Evolutionary conservation across 2,113 vertebrate genomes (phyloP).

Genomic region (Rhinolophus sinicus): DNA sequence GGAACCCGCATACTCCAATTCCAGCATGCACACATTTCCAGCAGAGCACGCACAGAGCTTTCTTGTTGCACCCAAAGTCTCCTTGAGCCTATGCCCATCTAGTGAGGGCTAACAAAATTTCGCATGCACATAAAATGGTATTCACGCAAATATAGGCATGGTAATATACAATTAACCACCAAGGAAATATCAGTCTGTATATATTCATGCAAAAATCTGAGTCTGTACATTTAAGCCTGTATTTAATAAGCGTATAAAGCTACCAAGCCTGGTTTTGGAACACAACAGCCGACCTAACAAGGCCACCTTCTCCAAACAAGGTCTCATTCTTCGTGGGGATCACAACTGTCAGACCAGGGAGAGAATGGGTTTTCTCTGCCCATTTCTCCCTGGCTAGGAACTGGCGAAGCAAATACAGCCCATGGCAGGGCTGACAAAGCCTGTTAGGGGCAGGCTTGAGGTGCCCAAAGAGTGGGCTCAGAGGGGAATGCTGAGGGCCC

Average conservation of each 20-base stretch:
- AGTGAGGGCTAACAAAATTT: constrained; percentile 68
- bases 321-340: constrained; percentile 60
- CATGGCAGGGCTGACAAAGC: constrained; percentile 39
- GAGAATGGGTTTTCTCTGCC: constrained; percentile 55
- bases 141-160: constrained; percentile 58
- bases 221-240: constrained; percentile 51
- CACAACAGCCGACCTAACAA: constrained; percentile 67
- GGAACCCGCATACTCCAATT: constrained; percentile 48
- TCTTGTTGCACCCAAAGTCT: not conserved
- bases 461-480: constrained; percentile 30
- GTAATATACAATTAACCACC: constrained; percentile 62
- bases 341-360: constrained; percentile 55
- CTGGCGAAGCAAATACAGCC: constrained; percentile 1
- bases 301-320: constrained; percentile 61
- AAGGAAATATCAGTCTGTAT: constrained; percentile 50
- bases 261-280: constrained; percentile 55
- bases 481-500: not conserved
- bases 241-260: constrained; percentile 50
- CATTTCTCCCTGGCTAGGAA: constrained; percentile 58
- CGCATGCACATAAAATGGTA: constrained; percentile 61
- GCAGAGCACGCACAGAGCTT: not conserved
- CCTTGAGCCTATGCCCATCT: not conserved
- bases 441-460: not conserved
- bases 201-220: not conserved
- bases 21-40: not conserved